These are phyloP conservation scores for Aplysina aerophoba DNA, from an alignment of 37 sponge, comb jelly and placozoan species.

Conservation along the genomic window DNA sequence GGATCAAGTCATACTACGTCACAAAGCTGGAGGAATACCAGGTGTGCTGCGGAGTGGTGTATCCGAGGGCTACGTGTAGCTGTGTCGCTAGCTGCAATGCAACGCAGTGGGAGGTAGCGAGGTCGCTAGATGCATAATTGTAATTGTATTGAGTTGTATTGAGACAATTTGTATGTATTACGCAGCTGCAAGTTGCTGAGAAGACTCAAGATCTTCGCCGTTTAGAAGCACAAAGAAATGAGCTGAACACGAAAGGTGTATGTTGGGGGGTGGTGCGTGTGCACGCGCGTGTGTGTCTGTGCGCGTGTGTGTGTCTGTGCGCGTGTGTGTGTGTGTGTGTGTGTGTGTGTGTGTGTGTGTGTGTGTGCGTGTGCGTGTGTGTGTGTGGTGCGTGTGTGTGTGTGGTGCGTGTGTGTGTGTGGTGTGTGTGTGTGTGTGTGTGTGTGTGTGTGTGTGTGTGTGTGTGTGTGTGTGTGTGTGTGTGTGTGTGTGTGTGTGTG, in stretches of 20 bases:
- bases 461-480: too few relatives aligned
- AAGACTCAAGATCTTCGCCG: conserved; percentile 94
- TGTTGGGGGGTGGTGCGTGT: neutral
- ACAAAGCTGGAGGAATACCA: conserved; percentile 95
- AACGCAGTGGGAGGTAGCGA: too few relatives aligned
- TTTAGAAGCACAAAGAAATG: conserved; percentile 98
- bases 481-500: too few relatives aligned
- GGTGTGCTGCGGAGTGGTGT: conserved; percentile 55
- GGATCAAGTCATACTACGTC: conserved; percentile 91
- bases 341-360: too few relatives aligned
- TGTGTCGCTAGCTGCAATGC: too few relatives aligned
- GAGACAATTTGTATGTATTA: neutral
- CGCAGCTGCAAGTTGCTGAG: conserved; percentile 74
- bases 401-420: too few relatives aligned
- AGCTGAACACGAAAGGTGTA: conserved; percentile 95
- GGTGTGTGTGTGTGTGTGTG: too few relatives aligned
- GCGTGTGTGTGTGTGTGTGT: too few relatives aligned
- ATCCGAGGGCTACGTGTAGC: too few relatives aligned
- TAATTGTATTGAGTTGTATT: neutral
- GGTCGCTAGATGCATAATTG: too few relatives aligned
- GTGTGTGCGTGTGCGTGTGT: neutral
- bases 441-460: too few relatives aligned
- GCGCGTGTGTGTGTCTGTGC: too few relatives aligned
- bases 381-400: neutral
- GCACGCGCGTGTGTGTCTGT: neutral